A percentile compares a stretch with the other conserved stretches of the same genome.
Evolutionary conservation across 2,797 vertebrate genomes (phyloP).

Genomic region (Pipistrellus kuhlii): DNA sequence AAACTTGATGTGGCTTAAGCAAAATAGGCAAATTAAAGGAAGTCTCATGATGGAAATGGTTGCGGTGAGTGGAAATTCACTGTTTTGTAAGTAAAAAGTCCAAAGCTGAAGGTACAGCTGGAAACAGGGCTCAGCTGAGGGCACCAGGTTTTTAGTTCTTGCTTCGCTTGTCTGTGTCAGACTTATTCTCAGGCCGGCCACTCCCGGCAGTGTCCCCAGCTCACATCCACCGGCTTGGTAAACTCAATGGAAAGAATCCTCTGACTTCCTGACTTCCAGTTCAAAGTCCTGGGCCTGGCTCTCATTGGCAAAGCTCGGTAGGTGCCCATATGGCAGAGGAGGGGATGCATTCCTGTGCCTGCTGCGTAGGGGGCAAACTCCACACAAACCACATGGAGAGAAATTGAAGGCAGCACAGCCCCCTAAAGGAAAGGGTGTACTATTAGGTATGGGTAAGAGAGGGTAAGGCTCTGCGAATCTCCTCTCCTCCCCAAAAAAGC

Average conservation of each 20-base stretch:
- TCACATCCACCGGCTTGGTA: not conserved
- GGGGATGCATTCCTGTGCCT: not conserved
- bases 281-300: not conserved
- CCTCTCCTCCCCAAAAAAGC: not conserved
- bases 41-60: not conserved
- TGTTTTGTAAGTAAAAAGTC: not conserved
- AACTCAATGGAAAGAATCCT: not conserved
- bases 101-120: not conserved
- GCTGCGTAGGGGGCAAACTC: not conserved
- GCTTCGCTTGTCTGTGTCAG: not conserved
- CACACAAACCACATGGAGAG: not conserved
- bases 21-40: conserved; percentile 17
- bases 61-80: not conserved
- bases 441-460: not conserved
- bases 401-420: not conserved
- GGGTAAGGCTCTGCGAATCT: not conserved
- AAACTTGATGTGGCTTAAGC: not conserved
- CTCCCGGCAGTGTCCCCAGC: not conserved
- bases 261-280: not conserved
- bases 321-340: not conserved
- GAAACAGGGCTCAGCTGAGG: not conserved
- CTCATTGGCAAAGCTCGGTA: not conserved
- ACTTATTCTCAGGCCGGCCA: not conserved
- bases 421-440: not conserved
- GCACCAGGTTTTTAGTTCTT: not conserved